phyloP scores from a whole-genome alignment of 1,140 invertebrate genomes.

The Bombus haemorrhoidalis region DNA sequence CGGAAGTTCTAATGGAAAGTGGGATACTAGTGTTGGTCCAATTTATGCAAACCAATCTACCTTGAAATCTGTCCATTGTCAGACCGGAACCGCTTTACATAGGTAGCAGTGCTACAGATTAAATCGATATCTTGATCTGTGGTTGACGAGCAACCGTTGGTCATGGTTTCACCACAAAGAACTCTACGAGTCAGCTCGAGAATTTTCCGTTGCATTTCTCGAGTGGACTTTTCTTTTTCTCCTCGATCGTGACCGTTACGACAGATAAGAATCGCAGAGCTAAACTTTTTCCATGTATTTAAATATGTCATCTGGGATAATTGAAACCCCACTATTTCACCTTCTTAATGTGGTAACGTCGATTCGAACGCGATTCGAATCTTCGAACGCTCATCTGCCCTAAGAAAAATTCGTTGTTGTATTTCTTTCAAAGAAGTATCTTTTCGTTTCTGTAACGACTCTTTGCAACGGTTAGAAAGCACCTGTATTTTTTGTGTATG shows the following conservation, averaged over 20 bases:
- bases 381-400: slow-evolving; percentile 17
- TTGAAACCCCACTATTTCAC: slow-evolving; percentile 4
- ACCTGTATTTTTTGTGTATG: slow-evolving; percentile 4
- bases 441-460: neutral
- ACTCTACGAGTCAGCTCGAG: neutral
- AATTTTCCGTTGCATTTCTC: slow-evolving; percentile 33
- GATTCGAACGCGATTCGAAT: slow-evolving; percentile 37
- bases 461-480: neutral
- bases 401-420: slow-evolving; percentile 22
- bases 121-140: slow-evolving; percentile 68
- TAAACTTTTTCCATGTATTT: slow-evolving; percentile 54
- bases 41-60: slow-evolving; percentile 69
- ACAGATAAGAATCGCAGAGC: slow-evolving; percentile 44
- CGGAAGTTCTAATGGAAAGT: slow-evolving; percentile 38
- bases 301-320: slow-evolving; percentile 41
- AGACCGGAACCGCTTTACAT: slow-evolving; percentile 47
- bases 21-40: slow-evolving; percentile 21
- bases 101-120: slow-evolving; percentile 49
- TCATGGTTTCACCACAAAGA: slow-evolving; percentile 39
- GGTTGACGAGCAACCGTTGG: slow-evolving; percentile 57
- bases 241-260: slow-evolving; percentile 45
- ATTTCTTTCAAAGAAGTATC: neutral
- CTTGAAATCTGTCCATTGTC: slow-evolving; percentile 68
- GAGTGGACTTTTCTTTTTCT: slow-evolving; percentile 38
- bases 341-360: neutral